These are phyloP conservation scores for Rostratula benghalensis DNA, from an alignment of 2,113 vertebrate genomes.

Conservation along the genomic window DNA sequence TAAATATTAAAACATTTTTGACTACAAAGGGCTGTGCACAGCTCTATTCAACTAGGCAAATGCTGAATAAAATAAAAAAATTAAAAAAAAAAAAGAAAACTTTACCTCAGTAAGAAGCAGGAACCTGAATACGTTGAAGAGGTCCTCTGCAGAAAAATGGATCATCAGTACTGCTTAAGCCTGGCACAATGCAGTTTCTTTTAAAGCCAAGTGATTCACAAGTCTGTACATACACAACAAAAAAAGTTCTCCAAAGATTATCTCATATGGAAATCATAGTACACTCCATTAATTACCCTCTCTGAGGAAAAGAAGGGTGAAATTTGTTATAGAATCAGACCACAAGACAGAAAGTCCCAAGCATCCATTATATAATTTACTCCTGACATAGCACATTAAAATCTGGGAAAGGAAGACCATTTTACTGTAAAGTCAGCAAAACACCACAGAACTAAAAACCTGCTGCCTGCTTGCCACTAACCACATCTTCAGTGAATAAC, in stretches of 20 bases:
- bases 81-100: not conserved
- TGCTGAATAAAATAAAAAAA: not conserved
- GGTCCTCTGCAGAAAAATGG: not conserved
- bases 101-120: not conserved
- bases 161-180: not conserved
- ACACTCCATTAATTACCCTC: constrained; percentile 79
- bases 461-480: constrained; percentile 59
- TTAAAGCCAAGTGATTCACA: constrained; percentile 31
- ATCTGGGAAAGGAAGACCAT: constrained; percentile 71
- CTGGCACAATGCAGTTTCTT: not conserved
- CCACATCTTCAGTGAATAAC: constrained; percentile 43
- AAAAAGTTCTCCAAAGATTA: constrained; percentile 55
- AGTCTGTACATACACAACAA: constrained; percentile 9
- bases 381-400: constrained; percentile 81
- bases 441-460: constrained; percentile 61
- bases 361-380: constrained; percentile 76
- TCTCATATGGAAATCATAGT: constrained; percentile 70
- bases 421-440: constrained; percentile 80
- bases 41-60: not conserved
- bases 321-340: constrained; percentile 76
- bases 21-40: not conserved
- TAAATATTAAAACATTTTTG: not conserved
- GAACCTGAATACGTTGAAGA: not conserved
- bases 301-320: constrained; percentile 73
- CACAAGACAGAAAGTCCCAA: constrained; percentile 74